A percentile compares a stretch with the other conserved stretches of the same genome.
Evolutionary conservation across 2,797 vertebrate species (phyloP).

Genomic region (Melanotaenia boesemani): DNA sequence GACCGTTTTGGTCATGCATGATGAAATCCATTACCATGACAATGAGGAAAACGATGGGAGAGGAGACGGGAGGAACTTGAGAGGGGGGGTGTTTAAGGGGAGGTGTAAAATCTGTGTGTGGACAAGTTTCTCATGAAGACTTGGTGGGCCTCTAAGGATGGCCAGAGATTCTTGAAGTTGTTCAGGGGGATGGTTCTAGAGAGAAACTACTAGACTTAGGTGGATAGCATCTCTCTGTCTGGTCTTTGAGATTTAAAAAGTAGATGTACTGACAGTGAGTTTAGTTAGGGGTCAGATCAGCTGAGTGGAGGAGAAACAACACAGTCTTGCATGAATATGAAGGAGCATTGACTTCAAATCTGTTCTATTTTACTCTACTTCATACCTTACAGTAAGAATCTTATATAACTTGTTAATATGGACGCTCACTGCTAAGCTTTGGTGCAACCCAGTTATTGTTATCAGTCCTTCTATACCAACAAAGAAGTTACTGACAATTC

Average conservation of each 20-base stretch:
- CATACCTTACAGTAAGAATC: neutral
- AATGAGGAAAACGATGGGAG: constrained; percentile 58
- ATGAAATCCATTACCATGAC: constrained; percentile 73
- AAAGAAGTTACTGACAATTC: neutral
- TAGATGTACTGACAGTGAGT: neutral
- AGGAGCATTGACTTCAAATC: neutral
- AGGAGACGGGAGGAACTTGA: constrained; percentile 16
- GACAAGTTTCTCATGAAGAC: constrained; percentile 60
- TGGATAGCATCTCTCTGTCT: neutral
- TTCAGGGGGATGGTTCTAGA: constrained; percentile 41
- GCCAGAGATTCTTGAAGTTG: constrained; percentile 29
- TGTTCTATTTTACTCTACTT: neutral
- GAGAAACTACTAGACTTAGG: constrained; percentile 1
- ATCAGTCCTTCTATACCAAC: neutral
- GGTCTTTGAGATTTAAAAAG: neutral
- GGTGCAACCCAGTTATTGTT: neutral
- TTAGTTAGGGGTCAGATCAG: constrained; percentile 21
- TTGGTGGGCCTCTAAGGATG: constrained; percentile 12
- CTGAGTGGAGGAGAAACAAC: neutral
- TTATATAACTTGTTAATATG: neutral
- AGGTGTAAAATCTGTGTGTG: constrained; percentile 40
- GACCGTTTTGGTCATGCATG: constrained; percentile 64
- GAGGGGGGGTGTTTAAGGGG: constrained; percentile 13
- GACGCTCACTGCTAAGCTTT: neutral
- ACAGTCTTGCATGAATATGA: neutral